Evolutionary conservation across 2,888 invertebrate genomes (phyloP).

Genomic region (Mesorhabditis sp.): DNA sequence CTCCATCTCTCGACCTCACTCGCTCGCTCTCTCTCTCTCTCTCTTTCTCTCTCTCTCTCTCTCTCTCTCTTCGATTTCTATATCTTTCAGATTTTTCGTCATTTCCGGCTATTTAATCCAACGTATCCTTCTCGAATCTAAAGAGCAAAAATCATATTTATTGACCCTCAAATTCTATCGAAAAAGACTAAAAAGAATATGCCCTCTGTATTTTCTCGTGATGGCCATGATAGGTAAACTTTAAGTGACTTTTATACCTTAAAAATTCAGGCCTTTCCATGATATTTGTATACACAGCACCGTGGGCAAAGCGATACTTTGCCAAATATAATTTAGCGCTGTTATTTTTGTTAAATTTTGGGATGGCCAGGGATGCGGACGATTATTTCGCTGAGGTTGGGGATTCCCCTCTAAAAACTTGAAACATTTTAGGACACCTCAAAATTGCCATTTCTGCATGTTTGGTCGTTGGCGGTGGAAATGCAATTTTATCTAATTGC

Average conservation of each 20-base stretch:
- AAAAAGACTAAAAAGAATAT: background rate
- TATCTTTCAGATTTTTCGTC: background rate
- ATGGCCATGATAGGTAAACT: background rate
- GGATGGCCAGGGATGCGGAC: background rate
- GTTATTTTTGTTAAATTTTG: background rate
- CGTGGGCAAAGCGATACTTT: background rate
- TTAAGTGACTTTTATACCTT: background rate
- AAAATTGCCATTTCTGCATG: background rate
- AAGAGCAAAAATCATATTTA: background rate
- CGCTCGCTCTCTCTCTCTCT: too few relatives aligned
- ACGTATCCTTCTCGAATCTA: background rate
- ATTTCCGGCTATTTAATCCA: background rate
- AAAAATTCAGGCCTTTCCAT: background rate
- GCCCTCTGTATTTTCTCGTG: background rate
- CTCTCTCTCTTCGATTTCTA: too few relatives aligned
- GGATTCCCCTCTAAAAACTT: background rate
- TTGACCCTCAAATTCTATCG: background rate
- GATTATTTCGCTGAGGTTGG: background rate
- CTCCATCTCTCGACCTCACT: too few relatives aligned
- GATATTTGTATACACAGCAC: background rate
- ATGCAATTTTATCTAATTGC: background rate
- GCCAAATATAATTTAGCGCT: too few relatives aligned
- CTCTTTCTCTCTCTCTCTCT: too few relatives aligned
- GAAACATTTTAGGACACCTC: background rate
- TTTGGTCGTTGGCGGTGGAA: background rate